Evolutionary conservation across 2,797 vertebrate genomes (phyloP).

Genomic region (Microctenopoma stevenorrisi): DNA sequence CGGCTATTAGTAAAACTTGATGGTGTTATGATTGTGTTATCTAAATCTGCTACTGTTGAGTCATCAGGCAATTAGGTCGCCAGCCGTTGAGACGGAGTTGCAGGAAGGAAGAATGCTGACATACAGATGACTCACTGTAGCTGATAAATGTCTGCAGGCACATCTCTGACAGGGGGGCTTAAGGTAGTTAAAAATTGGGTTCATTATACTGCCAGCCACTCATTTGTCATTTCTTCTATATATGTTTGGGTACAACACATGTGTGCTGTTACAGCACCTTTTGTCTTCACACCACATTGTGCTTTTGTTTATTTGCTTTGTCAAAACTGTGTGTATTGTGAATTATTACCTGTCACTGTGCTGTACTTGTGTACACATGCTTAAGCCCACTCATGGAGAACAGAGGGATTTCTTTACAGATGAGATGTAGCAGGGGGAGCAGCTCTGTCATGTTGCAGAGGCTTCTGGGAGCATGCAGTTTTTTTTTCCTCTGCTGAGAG

Average conservation of each 20-base stretch:
- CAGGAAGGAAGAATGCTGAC: constrained; percentile 46
- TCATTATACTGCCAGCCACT: constrained; percentile 47
- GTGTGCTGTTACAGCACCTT: constrained; percentile 16
- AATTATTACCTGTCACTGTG: constrained; percentile 74
- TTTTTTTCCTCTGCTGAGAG: constrained; percentile 62
- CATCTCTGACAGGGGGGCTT: constrained; percentile 39
- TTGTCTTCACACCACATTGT: constrained; percentile 37
- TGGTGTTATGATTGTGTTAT: constrained; percentile 41
- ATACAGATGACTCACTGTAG: constrained; percentile 62
- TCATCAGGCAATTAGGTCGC: constrained; percentile 49
- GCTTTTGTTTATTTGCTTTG: constrained; percentile 61
- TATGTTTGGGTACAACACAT: constrained; percentile 16
- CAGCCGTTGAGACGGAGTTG: constrained; percentile 44
- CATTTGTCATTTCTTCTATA: constrained; percentile 22
- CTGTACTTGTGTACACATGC: constrained; percentile 72
- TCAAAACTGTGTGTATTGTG: constrained; percentile 60
- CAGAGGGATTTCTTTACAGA: constrained; percentile 76
- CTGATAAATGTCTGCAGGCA: constrained; percentile 57
- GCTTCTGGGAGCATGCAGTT: constrained; percentile 63
- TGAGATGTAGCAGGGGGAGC: constrained; percentile 71
- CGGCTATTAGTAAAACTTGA: background rate
- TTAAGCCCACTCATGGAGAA: constrained; percentile 72
- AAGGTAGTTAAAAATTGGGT: constrained; percentile 46
- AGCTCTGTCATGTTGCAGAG: constrained; percentile 70
- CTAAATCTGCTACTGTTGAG: constrained; percentile 42